phyloP scores from a whole-genome alignment of 2,888 invertebrate species.

The Schizotus pectinicornis region DNA sequence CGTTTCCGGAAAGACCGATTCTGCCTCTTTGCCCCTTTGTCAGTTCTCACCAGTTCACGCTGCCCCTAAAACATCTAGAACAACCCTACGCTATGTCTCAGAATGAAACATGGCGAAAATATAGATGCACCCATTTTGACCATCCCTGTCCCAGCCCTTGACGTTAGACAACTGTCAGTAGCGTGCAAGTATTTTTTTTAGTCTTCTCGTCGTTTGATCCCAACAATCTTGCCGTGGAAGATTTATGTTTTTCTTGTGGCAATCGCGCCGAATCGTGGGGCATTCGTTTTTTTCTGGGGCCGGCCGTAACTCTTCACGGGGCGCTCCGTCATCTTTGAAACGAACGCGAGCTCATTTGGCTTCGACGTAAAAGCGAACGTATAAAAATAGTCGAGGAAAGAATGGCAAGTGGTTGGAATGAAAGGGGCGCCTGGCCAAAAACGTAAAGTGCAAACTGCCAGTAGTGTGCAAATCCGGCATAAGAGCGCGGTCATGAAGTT shows the following conservation, averaged over 20 bases:
- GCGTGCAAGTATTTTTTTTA: too few relatives aligned
- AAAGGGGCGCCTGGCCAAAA: conserved; percentile 12
- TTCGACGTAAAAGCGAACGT: conserved; percentile 11
- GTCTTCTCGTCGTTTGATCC: too few relatives aligned
- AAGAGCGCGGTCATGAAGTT: not conserved
- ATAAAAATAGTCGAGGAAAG: conserved; percentile 16
- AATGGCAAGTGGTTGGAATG: conserved; percentile 23
- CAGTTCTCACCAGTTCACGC: too few relatives aligned
- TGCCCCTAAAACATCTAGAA: too few relatives aligned
- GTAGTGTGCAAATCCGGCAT: conserved; percentile 21
- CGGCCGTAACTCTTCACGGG: not conserved
- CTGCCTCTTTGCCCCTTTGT: too few relatives aligned
- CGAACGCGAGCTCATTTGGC: conserved; percentile 14
- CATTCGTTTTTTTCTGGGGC: not conserved
- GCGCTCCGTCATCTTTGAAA: conserved; percentile 10
- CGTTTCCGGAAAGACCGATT: not conserved
- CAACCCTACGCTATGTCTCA: too few relatives aligned
- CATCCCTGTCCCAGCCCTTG: too few relatives aligned
- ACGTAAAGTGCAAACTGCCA: conserved; percentile 24
- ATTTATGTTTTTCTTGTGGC: not conserved
- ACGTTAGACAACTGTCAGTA: too few relatives aligned
- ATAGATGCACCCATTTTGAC: too few relatives aligned
- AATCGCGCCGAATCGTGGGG: not conserved
- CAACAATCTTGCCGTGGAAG: not conserved
- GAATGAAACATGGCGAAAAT: too few relatives aligned